Evolutionary conservation across 1,140 invertebrate species (phyloP), one percentile per base, ranked within the genome.

Genomic region (Drosophila azteca): DNA sequence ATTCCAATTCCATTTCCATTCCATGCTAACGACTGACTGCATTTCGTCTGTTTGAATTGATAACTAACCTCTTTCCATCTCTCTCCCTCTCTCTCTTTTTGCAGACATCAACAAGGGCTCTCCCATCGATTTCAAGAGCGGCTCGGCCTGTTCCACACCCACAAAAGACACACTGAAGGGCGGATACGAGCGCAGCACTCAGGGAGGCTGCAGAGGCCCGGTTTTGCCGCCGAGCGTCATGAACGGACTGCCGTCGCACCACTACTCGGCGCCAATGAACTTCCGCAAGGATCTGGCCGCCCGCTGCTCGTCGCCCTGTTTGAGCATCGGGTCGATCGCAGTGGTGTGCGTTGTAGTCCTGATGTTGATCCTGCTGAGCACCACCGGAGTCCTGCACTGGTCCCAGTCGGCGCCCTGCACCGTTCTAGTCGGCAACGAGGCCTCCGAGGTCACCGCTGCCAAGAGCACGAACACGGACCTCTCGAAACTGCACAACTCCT

Each of bases 271-370:
- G 67, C 91, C 91, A 53, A 90, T 92, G 87, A 97, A 98, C 91
- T 97, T 97, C 89, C 95, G 96, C 85, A 98, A 98, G 93, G 96
- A 96, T 71, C 94, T 96, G 75, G 95, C 96, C 24, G 96, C 96
- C 41, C 94, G 94, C 91, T 98, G 97, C 92, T 96, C 96, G 53
- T 98, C 97, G 96, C 96, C 96, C 92, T 96, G 97, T 91, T 95
- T 97, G 52, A 96, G 97, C 22, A 95, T 98, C 81, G 94, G 96
- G 53, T 95, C 97, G 82, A 96, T 98, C 81, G 94, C 96, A 90
- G 93, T 97, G 65, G 95, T 96, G 68, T 94, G 97, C 68, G 94
- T 97, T 70, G 93, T 98, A 70, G 94, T 95, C 67, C 95, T 97
- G 57, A 95, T 96, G 58, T 93, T 97, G 54, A 95, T 95, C 58